Evolutionary conservation across 2,888 invertebrate species (phyloP).

Genomic region (Julus scanicus): DNA sequence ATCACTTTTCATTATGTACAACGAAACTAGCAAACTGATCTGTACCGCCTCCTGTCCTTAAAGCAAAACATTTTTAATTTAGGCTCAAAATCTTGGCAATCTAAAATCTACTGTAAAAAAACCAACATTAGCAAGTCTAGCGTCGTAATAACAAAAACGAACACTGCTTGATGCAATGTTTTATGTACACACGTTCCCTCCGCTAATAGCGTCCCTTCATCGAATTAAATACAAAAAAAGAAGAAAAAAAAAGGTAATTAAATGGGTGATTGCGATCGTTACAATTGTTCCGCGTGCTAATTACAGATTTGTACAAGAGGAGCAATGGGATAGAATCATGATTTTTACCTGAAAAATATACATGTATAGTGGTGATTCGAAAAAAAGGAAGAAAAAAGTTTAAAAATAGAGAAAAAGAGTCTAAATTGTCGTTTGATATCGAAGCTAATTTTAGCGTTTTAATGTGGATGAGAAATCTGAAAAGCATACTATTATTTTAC

Average conservation of each 20-base stretch:
- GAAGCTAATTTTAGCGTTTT: neutral
- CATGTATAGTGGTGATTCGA: neutral
- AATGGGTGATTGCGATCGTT: neutral
- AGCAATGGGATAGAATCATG: slow-evolving; percentile 26
- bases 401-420: neutral
- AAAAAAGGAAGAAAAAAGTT: neutral
- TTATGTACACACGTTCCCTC: slow-evolving; percentile 21
- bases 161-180: neutral
- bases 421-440: neutral
- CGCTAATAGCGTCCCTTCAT: neutral
- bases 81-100: neutral
- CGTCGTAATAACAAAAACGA: neutral
- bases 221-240: neutral
- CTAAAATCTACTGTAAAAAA: neutral
- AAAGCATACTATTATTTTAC: slow-evolving; percentile 2
- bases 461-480: neutral
- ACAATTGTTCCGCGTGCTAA: neutral
- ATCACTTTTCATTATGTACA: neutral
- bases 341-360: slow-evolving; percentile 25
- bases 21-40: neutral
- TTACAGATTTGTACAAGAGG: slow-evolving; percentile 38
- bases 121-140: neutral
- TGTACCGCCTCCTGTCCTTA: neutral
- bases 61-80: neutral
- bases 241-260: neutral